Evolutionary conservation across 2,888 invertebrate species (phyloP).

Genomic region (Eupithecia tripunctaria): DNA sequence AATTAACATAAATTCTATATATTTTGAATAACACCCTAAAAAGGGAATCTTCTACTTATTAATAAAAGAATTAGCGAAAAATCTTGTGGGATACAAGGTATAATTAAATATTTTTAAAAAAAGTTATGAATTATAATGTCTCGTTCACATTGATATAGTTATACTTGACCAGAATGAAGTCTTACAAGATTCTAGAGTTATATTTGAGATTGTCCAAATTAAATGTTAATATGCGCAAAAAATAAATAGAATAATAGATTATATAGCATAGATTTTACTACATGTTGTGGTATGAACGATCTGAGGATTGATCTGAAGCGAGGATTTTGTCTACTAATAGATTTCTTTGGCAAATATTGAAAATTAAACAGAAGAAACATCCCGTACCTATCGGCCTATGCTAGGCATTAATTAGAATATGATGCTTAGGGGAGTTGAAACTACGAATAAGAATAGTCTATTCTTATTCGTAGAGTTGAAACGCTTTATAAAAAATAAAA

Average conservation of each 20-base stretch:
- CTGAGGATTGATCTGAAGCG: constrained; percentile 24
- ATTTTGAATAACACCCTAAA: not conserved
- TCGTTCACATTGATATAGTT: not conserved
- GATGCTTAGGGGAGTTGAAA: not conserved
- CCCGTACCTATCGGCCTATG: too few relatives aligned
- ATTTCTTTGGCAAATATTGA: not conserved
- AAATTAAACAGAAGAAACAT: not conserved
- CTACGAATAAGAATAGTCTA: too few relatives aligned
- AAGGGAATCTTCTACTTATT: not conserved
- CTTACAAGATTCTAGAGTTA: not conserved
- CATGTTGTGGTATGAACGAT: constrained; percentile 27
- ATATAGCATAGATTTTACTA: constrained; percentile 11
- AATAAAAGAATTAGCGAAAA: not conserved
- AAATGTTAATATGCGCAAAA: not conserved
- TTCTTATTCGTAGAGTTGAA: too few relatives aligned
- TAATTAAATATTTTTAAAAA: not conserved
- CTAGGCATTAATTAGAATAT: not conserved
- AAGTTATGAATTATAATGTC: not conserved
- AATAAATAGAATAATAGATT: not conserved
- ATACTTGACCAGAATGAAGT: not conserved
- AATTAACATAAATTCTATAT: not conserved
- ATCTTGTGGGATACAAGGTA: not conserved
- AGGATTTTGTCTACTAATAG: constrained; percentile 27
- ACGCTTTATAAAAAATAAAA: not conserved
- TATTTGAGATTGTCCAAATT: constrained; percentile 17